phyloP scores from a whole-genome alignment of 2,888 invertebrate genomes.

The Homarus gammarus region DNA sequence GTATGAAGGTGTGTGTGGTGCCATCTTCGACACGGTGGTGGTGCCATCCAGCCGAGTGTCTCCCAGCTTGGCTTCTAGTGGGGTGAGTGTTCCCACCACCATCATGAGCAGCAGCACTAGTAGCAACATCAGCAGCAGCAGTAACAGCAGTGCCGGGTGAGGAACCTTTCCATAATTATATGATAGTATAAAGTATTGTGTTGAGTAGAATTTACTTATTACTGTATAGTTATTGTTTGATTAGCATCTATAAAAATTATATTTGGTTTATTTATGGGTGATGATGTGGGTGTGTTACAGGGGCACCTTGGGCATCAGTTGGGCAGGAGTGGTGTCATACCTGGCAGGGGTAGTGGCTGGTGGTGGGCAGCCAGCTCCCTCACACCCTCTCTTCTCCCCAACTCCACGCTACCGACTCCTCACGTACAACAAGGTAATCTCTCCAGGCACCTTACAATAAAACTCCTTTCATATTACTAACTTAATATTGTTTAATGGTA shows the following conservation, averaged over 20 bases:
- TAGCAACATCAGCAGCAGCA: conserved; percentile 44
- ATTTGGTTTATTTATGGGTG: background rate
- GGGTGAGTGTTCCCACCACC: background rate
- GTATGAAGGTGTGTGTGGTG: conserved; percentile 56
- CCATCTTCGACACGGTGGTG: conserved; percentile 53
- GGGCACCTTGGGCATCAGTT: conserved; percentile 38
- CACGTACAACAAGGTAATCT: conserved; percentile 55
- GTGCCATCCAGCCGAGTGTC: conserved; percentile 19
- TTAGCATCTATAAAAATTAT: no score
- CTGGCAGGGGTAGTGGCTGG: conserved; percentile 38
- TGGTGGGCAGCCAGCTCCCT: background rate
- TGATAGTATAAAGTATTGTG: no score
- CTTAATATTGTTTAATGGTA: no score
- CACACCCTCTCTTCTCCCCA: conserved; percentile 29
- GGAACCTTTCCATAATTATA: background rate
- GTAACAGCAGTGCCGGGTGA: conserved; percentile 52
- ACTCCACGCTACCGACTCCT: conserved; percentile 44
- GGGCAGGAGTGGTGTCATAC: conserved; percentile 50
- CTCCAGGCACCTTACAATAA: no score
- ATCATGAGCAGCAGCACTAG: conserved; percentile 33
- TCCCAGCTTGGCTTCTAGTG: conserved; percentile 9
- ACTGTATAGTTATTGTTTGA: no score
- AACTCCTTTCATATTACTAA: no score
- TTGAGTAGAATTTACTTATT: no score
- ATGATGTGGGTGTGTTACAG: conserved; percentile 1